Evolutionary conservation across 2,888 invertebrate genomes (phyloP).

Genomic region (Idaea dimidiata): DNA sequence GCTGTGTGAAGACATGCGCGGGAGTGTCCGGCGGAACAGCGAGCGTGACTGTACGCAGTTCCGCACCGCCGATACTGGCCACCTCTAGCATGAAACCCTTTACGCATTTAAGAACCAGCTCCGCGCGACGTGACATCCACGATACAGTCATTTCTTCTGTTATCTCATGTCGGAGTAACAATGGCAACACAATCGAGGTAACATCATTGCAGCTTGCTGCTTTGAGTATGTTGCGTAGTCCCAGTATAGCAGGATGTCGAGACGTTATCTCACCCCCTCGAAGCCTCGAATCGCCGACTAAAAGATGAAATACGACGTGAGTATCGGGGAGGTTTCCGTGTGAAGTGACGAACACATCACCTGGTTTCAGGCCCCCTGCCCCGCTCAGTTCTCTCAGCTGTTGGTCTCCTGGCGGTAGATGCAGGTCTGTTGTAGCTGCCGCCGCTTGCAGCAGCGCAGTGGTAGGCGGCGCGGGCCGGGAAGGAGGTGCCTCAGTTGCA

Average conservation of each 20-base stretch:
- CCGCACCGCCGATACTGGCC: conserved; percentile 95
- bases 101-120: conserved; percentile 98
- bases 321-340: conserved; percentile 97
- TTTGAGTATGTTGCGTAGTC: conserved; percentile 96
- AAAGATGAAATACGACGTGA: conserved; percentile 97
- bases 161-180: conserved; percentile 95
- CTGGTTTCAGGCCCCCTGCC: conserved; percentile 83
- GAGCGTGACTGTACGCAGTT: conserved; percentile 87
- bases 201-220: conserved; percentile 97
- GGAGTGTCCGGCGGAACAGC: conserved; percentile 40
- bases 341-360: conserved; percentile 91
- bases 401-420: conserved; percentile 87
- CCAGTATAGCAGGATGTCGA: conserved; percentile 96
- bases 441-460: conserved; percentile 79
- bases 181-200: conserved; percentile 94
- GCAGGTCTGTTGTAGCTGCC: conserved; percentile 89
- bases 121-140: conserved; percentile 98
- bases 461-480: conserved; percentile 36
- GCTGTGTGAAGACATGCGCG: conserved; percentile 89
- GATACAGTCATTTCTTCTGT: conserved; percentile 97
- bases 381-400: conserved; percentile 85
- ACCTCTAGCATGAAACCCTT: conserved; percentile 99
- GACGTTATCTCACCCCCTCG: conserved; percentile 93
- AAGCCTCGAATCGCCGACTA: conserved; percentile 89
- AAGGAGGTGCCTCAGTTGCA: conserved; percentile 81